Evolutionary conservation across 2,888 invertebrate species (phyloP), one percentile per base, ranked within the genome.

Genomic region (Hypena proboscidalis): DNA sequence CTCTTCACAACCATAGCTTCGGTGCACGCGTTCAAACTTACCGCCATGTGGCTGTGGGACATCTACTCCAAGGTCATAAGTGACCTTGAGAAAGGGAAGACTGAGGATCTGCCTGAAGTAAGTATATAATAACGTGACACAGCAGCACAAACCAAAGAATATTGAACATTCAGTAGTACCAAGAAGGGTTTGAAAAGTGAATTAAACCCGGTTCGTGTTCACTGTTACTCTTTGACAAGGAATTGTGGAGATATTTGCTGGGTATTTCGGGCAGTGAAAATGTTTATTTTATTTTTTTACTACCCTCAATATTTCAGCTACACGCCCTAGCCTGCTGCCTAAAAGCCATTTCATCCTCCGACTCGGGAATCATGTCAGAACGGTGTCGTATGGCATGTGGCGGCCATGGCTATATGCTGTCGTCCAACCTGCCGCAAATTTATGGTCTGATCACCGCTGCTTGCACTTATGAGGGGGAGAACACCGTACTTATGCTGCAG

Each of bases 381-480:
- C 93, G 93, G 20, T 95, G 97, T 58, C 94, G 99, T 1, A 85
- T 96, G 61, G 92, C 98, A 0, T 99, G 99, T 76, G 99, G 99
- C 1, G 99, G 99, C 0, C 98, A 99, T 75, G 99, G 99, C 2
- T 99, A 95, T 85, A 95, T 97, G 95, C 92, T 94, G 35, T 93
- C 95, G 14, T 96, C 98, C 19, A 97, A 96, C 77, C 91, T 99
- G 32, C 97, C 98, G 0, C 93, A 94, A 31, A 95, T 95, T 2
- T 98, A 97, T 67, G 95, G 95, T 1, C 85, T 95, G 50, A 93
- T 94, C 7, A 96, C 97, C 0, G 98, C 98, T 0, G 95, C 96
- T 19, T 95, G 95, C 71, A 99, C 98, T 0, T 99, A 98, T 65
- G 99, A 99, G 84, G 99, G 99, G 4, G 99, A 99, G 85, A 98